Evolutionary conservation across 2,888 invertebrate genomes (phyloP).

Genomic region (Drosophila mettleri): DNA sequence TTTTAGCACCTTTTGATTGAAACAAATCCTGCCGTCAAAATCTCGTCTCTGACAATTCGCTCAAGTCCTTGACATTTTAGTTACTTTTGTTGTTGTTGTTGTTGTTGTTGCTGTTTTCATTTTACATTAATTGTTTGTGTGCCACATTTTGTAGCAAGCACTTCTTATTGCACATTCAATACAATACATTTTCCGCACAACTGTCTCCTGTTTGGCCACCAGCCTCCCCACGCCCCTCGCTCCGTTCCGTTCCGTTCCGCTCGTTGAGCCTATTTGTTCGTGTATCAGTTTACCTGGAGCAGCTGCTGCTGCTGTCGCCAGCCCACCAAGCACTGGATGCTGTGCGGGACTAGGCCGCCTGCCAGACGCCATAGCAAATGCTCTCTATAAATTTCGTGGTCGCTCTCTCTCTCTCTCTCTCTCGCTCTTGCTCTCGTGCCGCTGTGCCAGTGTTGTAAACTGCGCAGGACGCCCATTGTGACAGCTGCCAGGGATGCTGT

Average conservation of each 20-base stretch:
- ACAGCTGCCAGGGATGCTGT: conserved; percentile 71
- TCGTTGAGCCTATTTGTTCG: neutral
- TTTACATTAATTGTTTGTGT: conserved; percentile 52
- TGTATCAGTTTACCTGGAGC: conserved; percentile 33
- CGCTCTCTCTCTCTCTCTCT: conserved; percentile 5
- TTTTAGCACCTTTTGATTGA: conserved; percentile 49
- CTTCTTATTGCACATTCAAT: conserved; percentile 53
- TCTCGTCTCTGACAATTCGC: conserved; percentile 13
- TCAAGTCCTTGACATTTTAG: conserved; percentile 68
- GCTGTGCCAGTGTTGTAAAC: conserved; percentile 4
- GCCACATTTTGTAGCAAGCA: conserved; percentile 51
- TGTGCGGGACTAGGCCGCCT: conserved; percentile 42
- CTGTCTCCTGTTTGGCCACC: conserved; percentile 24
- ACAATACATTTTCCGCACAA: conserved; percentile 62
- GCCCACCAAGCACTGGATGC: conserved; percentile 66
- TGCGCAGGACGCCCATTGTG: conserved; percentile 43
- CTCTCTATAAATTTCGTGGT: no score
- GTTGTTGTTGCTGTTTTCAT: conserved; percentile 18
- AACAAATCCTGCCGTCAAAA: conserved; percentile 32
- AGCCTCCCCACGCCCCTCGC: neutral
- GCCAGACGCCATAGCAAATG: conserved; percentile 27
- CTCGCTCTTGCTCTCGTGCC: conserved; percentile 11
- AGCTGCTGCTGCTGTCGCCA: conserved; percentile 51
- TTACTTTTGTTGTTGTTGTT: neutral
- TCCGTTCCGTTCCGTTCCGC: neutral